Percentiles rank a stretch among this genome's conserved stretches.
These are phyloP conservation scores for Muntiacus reevesi DNA, from an alignment of 2,113 vertebrate species.

Conservation along the genomic window DNA sequence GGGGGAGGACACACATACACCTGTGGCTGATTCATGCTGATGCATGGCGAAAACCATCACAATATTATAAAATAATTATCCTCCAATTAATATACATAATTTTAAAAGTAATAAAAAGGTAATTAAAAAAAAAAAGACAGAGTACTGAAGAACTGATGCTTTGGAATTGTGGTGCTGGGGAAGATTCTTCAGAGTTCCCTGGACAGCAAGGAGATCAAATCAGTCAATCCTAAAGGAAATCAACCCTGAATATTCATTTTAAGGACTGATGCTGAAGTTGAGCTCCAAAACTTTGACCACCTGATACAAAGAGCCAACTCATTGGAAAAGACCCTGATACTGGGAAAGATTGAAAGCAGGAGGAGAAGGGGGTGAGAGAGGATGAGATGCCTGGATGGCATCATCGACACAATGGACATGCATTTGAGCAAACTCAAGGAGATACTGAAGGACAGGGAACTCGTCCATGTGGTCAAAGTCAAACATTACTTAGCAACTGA, in stretches of 20 bases:
- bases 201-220: neutral
- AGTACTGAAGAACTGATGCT: neutral
- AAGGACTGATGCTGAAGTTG: neutral
- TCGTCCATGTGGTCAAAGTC: neutral
- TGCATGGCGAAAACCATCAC: neutral
- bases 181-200: neutral
- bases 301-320: neutral
- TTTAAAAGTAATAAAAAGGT: neutral
- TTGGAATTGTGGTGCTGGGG: neutral
- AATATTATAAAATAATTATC: neutral
- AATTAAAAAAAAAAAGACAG: neutral
- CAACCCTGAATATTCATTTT: neutral
- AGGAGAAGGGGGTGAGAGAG: neutral
- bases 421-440: neutral
- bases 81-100: neutral
- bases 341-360: neutral
- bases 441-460: neutral
- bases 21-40: neutral
- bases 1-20: rapidly evolving
- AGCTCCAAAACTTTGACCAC: neutral
- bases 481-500: neutral
- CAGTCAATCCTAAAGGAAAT: neutral
- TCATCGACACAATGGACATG: neutral
- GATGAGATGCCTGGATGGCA: neutral
- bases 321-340: neutral